These are phyloP conservation scores for Mallotus villosus DNA, from an alignment of 2,797 vertebrate genomes.

Conservation along the genomic window DNA sequence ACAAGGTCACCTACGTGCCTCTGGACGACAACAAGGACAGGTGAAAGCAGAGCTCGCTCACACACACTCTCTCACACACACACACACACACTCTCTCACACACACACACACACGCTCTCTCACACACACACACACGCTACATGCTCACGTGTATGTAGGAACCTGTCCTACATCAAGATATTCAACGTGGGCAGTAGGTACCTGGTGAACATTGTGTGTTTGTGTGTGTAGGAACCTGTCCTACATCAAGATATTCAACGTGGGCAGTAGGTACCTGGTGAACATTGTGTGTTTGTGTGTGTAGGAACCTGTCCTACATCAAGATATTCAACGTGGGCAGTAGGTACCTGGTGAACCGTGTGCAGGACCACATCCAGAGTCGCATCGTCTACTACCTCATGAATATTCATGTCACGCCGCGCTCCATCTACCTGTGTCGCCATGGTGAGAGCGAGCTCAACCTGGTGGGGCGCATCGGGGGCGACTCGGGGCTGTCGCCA, in stretches of 20 bases:
- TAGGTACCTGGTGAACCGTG: conserved; percentile 86
- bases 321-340: conserved; percentile 92
- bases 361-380: conserved; percentile 93
- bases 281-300: not conserved
- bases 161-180: conserved; percentile 92
- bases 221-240: conserved; percentile 67
- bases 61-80: not conserved
- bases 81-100: not conserved
- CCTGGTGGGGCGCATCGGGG: conserved; percentile 84
- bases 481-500: conserved; percentile 82
- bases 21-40: conserved; percentile 64
- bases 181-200: conserved; percentile 88
- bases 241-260: conserved; percentile 93
- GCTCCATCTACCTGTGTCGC: conserved; percentile 88
- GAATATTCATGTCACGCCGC: conserved; percentile 91
- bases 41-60: not conserved
- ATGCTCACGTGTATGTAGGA: conserved; percentile 68
- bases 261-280: conserved; percentile 80
- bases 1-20: conserved; percentile 82
- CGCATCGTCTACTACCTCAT: conserved; percentile 91
- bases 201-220: conserved; percentile 78
- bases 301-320: conserved; percentile 87
- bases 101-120: not conserved
- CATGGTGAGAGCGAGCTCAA: conserved; percentile 93
- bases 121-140: not conserved